phyloP scores from a whole-genome alignment of 2,797 vertebrate species.

The Syngnathus acus region DNA sequence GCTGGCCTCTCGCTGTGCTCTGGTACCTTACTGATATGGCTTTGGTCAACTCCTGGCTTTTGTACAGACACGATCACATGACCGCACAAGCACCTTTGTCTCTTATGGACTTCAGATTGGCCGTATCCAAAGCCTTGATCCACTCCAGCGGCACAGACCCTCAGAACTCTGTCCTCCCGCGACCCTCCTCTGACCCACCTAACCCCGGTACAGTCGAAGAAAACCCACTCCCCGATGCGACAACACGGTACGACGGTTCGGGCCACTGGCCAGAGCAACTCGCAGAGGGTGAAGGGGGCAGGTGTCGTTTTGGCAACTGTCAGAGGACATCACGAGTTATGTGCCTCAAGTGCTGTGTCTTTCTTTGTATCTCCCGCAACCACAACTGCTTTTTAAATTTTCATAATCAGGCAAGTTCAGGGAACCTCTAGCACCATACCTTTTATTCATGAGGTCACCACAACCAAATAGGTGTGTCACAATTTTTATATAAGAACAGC shows the following conservation, averaged over 20 bases:
- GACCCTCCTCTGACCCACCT: constrained; percentile 41
- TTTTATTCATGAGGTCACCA: neutral
- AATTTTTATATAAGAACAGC: neutral
- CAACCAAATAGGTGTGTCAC: neutral
- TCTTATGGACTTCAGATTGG: constrained; percentile 71
- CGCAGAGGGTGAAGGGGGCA: constrained; percentile 63
- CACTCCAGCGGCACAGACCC: constrained; percentile 47
- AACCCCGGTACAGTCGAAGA: constrained; percentile 48
- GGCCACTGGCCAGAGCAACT: constrained; percentile 79
- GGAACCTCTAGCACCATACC: constrained; percentile 20
- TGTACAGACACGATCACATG: constrained; percentile 51
- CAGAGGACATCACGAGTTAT: constrained; percentile 69
- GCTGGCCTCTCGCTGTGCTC: constrained; percentile 72
- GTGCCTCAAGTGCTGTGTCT: constrained; percentile 78
- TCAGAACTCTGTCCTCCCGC: constrained; percentile 63
- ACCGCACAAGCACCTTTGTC: constrained; percentile 44
- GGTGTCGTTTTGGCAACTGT: constrained; percentile 71
- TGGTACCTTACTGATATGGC: constrained; percentile 73
- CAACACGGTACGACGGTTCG: constrained; percentile 64
- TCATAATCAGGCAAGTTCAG: constrained; percentile 60
- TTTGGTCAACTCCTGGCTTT: constrained; percentile 73
- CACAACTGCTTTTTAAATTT: constrained; percentile 79
- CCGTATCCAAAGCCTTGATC: constrained; percentile 71
- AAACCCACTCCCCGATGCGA: constrained; percentile 61
- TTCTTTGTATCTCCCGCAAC: constrained; percentile 75